A percentile compares a stretch with the other conserved stretches of the same genome.
These are phyloP conservation scores for Cisticola juncidis DNA, from an alignment of 2,113 vertebrate genomes.

Conservation along the genomic window DNA sequence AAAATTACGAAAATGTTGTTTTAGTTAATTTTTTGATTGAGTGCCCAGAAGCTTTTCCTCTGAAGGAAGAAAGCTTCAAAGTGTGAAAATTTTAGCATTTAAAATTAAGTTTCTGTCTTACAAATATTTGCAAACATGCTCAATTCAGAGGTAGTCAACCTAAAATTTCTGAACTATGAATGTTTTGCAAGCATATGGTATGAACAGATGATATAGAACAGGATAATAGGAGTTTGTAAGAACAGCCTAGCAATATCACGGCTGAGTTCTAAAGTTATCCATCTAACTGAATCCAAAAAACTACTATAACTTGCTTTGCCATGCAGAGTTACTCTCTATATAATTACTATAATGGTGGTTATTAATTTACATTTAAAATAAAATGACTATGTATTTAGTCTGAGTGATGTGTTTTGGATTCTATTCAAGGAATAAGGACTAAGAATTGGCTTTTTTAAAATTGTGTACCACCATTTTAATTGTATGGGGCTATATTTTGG, in stretches of 20 bases:
- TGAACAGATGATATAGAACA: constrained; percentile 8
- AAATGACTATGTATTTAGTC: neutral
- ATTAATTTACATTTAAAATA: neutral
- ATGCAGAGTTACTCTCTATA: neutral
- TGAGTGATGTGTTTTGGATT: neutral
- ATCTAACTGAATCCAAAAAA: neutral
- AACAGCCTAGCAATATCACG: neutral
- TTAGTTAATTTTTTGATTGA: constrained; percentile 36
- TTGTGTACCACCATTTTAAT: neutral
- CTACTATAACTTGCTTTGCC: neutral
- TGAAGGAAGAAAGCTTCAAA: neutral
- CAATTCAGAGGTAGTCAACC: neutral
- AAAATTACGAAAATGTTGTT: neutral
- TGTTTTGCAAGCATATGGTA: constrained; percentile 21
- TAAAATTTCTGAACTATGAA: neutral
- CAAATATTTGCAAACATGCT: constrained; percentile 51
- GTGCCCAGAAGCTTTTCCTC: constrained; percentile 12
- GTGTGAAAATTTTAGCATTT: neutral
- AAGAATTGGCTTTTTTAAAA: neutral
- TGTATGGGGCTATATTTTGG: neutral
- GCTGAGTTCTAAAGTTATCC: neutral
- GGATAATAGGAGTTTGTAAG: neutral
- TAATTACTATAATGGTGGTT: neutral
- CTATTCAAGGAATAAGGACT: neutral
- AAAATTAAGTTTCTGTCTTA: constrained; percentile 16